Percentiles rank a stretch among this genome's conserved stretches.
phyloP scores from a whole-genome alignment of 2,113 vertebrate genomes.

The Callorhinus ursinus region DNA sequence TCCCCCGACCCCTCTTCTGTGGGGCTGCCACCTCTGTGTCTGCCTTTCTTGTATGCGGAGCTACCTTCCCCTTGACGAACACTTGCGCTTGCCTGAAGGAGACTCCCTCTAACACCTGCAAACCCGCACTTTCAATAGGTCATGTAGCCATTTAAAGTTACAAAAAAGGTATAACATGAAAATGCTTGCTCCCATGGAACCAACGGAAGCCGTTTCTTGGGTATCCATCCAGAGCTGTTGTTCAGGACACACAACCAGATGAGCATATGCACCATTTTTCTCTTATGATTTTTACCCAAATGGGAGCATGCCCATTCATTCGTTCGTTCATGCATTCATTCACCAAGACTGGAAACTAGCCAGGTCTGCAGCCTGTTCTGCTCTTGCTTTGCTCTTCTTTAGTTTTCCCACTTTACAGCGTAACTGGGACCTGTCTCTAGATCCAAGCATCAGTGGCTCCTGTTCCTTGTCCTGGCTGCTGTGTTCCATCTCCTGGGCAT shows the following conservation, averaged over 20 bases:
- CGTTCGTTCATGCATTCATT: background rate
- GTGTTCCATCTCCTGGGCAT: rapidly evolving
- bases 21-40: background rate
- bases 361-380: background rate
- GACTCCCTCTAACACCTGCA: background rate
- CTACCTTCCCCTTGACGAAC: background rate
- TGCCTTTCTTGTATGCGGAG: background rate
- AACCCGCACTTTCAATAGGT: background rate
- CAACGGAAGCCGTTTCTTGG: rapidly evolving
- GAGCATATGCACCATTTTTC: rapidly evolving
- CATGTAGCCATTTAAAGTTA: background rate
- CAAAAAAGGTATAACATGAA: background rate
- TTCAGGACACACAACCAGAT: rapidly evolving
- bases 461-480: background rate
- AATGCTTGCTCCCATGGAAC: background rate
- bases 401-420: rapidly evolving
- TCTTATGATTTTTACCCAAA: rapidly evolving
- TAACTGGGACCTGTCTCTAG: background rate
- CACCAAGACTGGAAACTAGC: background rate
- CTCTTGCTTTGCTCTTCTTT: background rate
- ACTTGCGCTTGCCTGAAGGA: background rate
- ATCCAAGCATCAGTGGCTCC: rapidly evolving
- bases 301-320: rapidly evolving
- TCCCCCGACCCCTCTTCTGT: rapidly evolving
- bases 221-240: rapidly evolving